Evolutionary conservation across 2,888 invertebrate genomes (phyloP).

Genomic region (Eilema depressum): DNA sequence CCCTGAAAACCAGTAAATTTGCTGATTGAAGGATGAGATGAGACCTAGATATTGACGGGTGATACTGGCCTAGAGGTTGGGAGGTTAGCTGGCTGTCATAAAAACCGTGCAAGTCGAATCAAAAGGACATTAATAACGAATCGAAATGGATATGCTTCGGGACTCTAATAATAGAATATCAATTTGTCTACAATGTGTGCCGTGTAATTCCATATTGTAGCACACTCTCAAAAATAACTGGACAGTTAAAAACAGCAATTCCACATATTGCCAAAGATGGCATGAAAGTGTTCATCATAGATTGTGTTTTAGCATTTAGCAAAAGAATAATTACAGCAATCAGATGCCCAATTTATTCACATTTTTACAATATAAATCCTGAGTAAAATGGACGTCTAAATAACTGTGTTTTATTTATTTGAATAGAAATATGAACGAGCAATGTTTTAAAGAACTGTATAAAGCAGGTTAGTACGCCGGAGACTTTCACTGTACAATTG

Average conservation of each 20-base stretch:
- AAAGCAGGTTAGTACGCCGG: constrained; percentile 27
- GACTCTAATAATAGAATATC: neutral
- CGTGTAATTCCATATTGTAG: neutral
- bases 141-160: neutral
- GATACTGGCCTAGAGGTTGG: too few species aligned
- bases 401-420: constrained; percentile 33
- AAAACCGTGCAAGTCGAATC: too few species aligned
- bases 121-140: neutral
- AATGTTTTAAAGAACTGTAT: constrained; percentile 25
- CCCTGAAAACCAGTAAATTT: too few species aligned
- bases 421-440: constrained; percentile 26
- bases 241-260: constrained; percentile 2
- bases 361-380: constrained; percentile 17
- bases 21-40: too few species aligned
- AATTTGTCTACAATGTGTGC: neutral
- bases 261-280: neutral
- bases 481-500: constrained; percentile 38
- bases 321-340: constrained; percentile 22
- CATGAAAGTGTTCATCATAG: constrained; percentile 9
- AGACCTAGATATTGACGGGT: too few species aligned
- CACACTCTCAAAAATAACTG: neutral
- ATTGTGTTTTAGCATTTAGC: constrained; percentile 13
- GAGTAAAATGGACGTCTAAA: constrained; percentile 17
- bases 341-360: constrained; percentile 12
- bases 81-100: too few species aligned